Percentiles rank a stretch among this genome's conserved stretches.
Evolutionary conservation across 2,113 vertebrate species (phyloP).

Genomic region (Cyprinodon tularosa): DNA sequence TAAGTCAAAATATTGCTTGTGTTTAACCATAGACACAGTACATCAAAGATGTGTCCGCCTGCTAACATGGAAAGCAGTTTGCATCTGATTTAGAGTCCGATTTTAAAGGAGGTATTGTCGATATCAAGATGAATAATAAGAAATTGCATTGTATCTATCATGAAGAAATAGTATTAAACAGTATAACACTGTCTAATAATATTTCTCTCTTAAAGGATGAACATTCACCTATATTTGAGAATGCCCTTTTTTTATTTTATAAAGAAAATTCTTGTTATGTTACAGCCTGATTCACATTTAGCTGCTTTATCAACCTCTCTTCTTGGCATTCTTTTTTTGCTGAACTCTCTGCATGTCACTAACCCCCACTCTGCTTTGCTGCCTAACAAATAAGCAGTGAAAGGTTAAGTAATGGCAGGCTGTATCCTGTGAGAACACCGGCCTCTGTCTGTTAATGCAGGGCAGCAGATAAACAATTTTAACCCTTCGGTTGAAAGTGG

Average conservation of each 20-base stretch:
- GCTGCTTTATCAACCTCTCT: not conserved
- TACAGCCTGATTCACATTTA: not conserved
- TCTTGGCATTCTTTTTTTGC: not conserved
- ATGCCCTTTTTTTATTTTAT: not conserved
- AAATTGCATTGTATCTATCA: no score
- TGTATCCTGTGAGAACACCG: constrained; percentile 56
- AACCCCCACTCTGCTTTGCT: constrained; percentile 2
- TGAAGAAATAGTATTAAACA: no score
- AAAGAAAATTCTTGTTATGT: no score
- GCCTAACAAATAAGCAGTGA: constrained; percentile 44
- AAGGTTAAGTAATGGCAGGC: constrained; percentile 56
- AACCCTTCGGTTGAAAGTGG: constrained; percentile 35
- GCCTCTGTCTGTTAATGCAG: constrained; percentile 53
- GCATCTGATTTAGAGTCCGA: no score
- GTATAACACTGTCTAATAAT: no score
- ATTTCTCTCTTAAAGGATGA: not conserved
- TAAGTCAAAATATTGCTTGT: no score
- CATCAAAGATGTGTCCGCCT: no score
- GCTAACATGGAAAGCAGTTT: no score
- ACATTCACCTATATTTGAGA: not conserved
- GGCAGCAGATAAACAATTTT: constrained; percentile 39
- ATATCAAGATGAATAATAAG: no score
- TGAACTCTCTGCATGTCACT: constrained; percentile 23
- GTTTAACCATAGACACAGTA: no score
- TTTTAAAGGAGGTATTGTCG: no score